Percentiles rank a stretch among this genome's conserved stretches.
These are phyloP conservation scores for Helicoverpa zea DNA, from an alignment of 1,140 invertebrate species.

Conservation along the genomic window DNA sequence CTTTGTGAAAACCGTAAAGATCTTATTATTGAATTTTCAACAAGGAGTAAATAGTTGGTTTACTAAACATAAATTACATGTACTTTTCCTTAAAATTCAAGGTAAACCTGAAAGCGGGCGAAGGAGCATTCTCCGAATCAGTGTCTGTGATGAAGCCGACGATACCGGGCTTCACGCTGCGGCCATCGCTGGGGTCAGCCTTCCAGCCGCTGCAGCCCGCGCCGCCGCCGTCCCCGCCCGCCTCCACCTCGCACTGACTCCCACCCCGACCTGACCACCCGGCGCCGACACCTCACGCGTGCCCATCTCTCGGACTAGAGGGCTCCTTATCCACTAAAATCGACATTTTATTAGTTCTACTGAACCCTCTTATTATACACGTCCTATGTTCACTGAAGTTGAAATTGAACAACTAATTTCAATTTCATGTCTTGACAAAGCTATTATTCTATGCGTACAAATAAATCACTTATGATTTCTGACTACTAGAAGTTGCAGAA, in stretches of 20 bases:
- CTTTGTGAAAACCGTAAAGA: too few relatives aligned
- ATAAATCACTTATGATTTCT: constrained; percentile 20
- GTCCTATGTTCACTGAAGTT: constrained; percentile 33
- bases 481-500: not conserved
- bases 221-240: constrained; percentile 69
- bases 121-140: constrained; percentile 77
- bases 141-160: constrained; percentile 87
- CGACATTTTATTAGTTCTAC: constrained; percentile 31
- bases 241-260: constrained; percentile 84
- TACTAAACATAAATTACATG: too few relatives aligned
- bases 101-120: constrained; percentile 88
- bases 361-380: constrained; percentile 32
- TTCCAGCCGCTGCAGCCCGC: constrained; percentile 92
- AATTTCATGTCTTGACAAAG: constrained; percentile 24
- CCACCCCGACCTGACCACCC: constrained; percentile 30
- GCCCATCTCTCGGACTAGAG: constrained; percentile 23
- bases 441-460: constrained; percentile 18
- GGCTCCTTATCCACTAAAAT: constrained; percentile 9
- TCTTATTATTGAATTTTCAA: too few relatives aligned
- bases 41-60: too few relatives aligned
- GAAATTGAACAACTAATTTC: constrained; percentile 7
- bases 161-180: constrained; percentile 91
- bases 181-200: constrained; percentile 93
- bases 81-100: constrained; percentile 34
- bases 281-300: constrained; percentile 8